Evolutionary conservation across 2,888 invertebrate genomes (phyloP).

Genomic region (Drosophila merina): DNA sequence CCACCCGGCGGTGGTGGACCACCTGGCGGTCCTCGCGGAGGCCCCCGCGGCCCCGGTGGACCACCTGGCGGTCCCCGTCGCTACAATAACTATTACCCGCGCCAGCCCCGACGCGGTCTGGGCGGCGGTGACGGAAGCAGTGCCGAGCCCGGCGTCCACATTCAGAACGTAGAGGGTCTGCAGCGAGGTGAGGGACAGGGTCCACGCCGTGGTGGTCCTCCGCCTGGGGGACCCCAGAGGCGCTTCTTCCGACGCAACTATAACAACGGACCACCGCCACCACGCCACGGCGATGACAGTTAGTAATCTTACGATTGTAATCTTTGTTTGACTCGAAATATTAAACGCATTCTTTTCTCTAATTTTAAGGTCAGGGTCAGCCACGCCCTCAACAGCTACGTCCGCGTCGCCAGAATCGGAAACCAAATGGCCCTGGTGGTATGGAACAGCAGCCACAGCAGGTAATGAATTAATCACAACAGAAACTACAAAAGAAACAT

Average conservation of each 20-base stretch:
- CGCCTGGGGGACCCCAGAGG: slow-evolving; percentile 84
- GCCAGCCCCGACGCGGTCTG: slow-evolving; percentile 75
- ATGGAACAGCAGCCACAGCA: slow-evolving; percentile 82
- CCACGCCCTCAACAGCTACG: slow-evolving; percentile 82
- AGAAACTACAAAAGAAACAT: slow-evolving; percentile 51
- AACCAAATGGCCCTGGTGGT: slow-evolving; percentile 79
- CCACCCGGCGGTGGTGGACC: slow-evolving; percentile 53
- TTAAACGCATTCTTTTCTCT: background rate
- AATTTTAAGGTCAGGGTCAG: slow-evolving; percentile 83
- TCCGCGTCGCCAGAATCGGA: slow-evolving; percentile 82
- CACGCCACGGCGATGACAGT: slow-evolving; percentile 74
- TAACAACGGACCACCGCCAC: slow-evolving; percentile 81
- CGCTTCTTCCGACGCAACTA: slow-evolving; percentile 91
- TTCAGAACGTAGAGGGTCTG: slow-evolving; percentile 84
- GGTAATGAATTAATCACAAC: slow-evolving; percentile 82
- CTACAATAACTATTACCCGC: slow-evolving; percentile 80
- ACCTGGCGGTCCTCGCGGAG: slow-evolving; percentile 69
- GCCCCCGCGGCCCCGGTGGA: slow-evolving; percentile 56
- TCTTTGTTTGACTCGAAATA: background rate
- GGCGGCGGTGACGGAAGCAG: slow-evolving; percentile 80
- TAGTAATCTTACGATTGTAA: slow-evolving; percentile 36
- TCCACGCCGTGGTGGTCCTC: slow-evolving; percentile 66
- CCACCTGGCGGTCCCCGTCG: slow-evolving; percentile 72
- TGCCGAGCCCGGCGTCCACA: slow-evolving; percentile 77
- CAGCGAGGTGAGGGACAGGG: slow-evolving; percentile 80